Base-by-base conservation (phyloP, 2,888 invertebrate species). In the Leucozona laternaria region DNA sequence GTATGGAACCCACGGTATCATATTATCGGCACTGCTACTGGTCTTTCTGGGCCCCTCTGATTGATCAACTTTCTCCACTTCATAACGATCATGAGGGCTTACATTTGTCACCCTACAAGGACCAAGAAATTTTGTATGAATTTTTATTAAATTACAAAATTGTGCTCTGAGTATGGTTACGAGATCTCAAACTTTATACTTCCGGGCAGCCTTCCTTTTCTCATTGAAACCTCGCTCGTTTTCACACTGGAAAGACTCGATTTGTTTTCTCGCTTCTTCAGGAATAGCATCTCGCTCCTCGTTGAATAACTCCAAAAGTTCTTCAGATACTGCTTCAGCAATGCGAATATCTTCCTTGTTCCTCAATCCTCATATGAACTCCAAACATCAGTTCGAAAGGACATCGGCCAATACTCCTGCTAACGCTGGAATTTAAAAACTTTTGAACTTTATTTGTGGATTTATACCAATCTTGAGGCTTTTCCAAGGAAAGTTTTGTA, bases 271-370 rank as follows among this genome's bases (percentile, higher is more conserved):
- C 2, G 57, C 13, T n/a, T 55, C 10, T 17, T 70, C 40, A 13
- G 55, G 53, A 1, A 55, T 55, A 10, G 0, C 2, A 25, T 70
- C 34, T 10, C 40, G 37, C 17, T 70, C 22, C 10, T 68, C 50
- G 17, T 68, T 17, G 11, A 53, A 70, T 2, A 40, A 10, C 15
- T 70, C 53, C 1, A 70, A 15, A 22, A 68, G 22, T 17, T 66
- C 66, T 0, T 68, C 53, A n/a, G 68, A 17, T 6, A 70, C 53
- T 11, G 17, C 20, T 55, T 70, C 53, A 1, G 68, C 53, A 48
- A 55, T 40, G 13, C 68, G 20, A n/a, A 70, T 2, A 28, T 55
- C 53, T 17, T 70, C 55, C n/a, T 55, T 70, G 17, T 40, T 70
- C 13, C 53, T 11, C 31, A 15, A 25, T 70, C 13, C 53, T 11